Evolutionary conservation across 2,888 invertebrate species (phyloP).

Genomic region (Ormyrus thymus): DNA sequence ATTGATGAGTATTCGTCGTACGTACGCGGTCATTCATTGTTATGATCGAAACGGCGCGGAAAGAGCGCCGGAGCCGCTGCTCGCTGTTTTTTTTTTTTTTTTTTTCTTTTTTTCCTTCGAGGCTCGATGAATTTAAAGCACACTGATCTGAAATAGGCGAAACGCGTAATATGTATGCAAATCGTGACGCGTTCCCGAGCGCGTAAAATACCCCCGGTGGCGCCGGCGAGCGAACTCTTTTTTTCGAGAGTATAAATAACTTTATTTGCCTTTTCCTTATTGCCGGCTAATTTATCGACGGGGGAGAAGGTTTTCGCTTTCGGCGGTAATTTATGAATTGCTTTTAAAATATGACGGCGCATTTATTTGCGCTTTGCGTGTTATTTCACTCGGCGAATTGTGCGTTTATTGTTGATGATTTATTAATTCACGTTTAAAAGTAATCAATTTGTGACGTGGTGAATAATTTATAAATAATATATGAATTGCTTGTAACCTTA

Average conservation of each 20-base stretch:
- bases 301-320: too few relatives aligned
- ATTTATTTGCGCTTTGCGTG: too few relatives aligned
- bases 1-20: neutral
- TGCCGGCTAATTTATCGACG: too few relatives aligned
- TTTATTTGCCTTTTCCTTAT: too few relatives aligned
- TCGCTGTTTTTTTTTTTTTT: conserved; percentile 1
- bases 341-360: too few relatives aligned
- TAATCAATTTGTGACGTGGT: too few relatives aligned
- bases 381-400: too few relatives aligned
- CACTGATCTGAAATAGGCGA: conserved; percentile 10
- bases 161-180: conserved; percentile 18
- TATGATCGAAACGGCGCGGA: conserved; percentile 13
- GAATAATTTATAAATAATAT: too few relatives aligned
- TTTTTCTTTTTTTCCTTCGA: conserved; percentile 1
- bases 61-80: neutral
- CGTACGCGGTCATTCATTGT: conserved; percentile 14
- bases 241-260: neutral
- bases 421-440: too few relatives aligned
- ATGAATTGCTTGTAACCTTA: too few relatives aligned
- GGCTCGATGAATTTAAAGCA: conserved; percentile 21
- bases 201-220: neutral
- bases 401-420: too few relatives aligned
- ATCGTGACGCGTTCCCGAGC: neutral
- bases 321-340: too few relatives aligned
- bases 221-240: neutral